Evolutionary conservation across 2,888 invertebrate genomes (phyloP).

Genomic region (Campaea margaritaria): DNA sequence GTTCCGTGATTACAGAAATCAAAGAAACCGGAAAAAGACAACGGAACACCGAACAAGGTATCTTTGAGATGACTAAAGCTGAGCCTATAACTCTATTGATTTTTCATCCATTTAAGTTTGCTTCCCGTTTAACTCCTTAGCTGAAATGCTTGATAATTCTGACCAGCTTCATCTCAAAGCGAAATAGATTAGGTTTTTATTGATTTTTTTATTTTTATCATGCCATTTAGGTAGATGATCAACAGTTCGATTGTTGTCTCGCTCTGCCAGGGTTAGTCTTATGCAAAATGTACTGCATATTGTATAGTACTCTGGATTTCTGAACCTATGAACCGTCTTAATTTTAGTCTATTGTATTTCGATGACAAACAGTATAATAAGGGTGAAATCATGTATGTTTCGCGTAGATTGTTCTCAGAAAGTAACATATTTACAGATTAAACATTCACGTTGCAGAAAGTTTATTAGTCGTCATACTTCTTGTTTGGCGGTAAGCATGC

Average conservation of each 20-base stretch:
- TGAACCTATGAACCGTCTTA: background rate
- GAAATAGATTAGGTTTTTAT: conserved; percentile 51
- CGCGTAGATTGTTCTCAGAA: conserved; percentile 22
- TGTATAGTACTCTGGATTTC: conserved; percentile 22
- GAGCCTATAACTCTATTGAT: conserved; percentile 35
- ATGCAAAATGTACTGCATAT: conserved; percentile 41
- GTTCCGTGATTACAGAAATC: conserved; percentile 88
- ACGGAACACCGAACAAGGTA: conserved; percentile 90
- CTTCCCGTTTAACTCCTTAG: conserved; percentile 37
- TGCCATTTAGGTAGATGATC: conserved; percentile 43
- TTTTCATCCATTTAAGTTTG: conserved; percentile 48
- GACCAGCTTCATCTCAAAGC: conserved; percentile 63
- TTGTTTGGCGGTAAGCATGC: conserved; percentile 77
- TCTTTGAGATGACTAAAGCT: conserved; percentile 57
- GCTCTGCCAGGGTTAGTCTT: conserved; percentile 60
- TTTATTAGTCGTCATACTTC: conserved; percentile 71
- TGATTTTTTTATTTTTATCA: conserved; percentile 37
- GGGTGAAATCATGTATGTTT: conserved; percentile 8
- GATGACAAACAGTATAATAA: conserved; percentile 14
- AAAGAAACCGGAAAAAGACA: conserved; percentile 90
- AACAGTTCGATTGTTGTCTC: conserved; percentile 47
- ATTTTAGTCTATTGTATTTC: conserved; percentile 12
- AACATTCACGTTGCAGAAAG: conserved; percentile 77
- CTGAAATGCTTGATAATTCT: conserved; percentile 50
- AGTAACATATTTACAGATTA: conserved; percentile 72